Evolutionary conservation across 2,888 invertebrate species (phyloP).

Genomic region (Clistopyga incitator): DNA sequence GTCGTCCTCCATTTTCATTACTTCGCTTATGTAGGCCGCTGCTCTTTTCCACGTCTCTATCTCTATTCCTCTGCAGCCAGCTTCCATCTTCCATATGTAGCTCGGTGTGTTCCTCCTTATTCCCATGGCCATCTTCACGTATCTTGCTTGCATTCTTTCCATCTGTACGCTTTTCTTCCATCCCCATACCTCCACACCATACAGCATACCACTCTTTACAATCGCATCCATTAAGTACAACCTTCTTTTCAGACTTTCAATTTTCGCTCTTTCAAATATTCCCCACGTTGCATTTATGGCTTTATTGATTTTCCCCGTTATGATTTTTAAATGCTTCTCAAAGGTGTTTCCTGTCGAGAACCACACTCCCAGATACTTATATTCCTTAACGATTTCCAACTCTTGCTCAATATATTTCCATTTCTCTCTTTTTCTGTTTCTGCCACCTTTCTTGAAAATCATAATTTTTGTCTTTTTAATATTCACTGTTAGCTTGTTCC

Average conservation of each 20-base stretch:
- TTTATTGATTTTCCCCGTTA: conserved; percentile 2
- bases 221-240: neutral
- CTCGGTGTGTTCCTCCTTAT: conserved; percentile 15
- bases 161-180: conserved; percentile 16
- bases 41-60: conserved; percentile 18
- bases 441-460: conserved; percentile 12
- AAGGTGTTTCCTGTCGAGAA: conserved; percentile 20
- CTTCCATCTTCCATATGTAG: conserved; percentile 32
- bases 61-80: conserved; percentile 9
- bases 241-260: neutral
- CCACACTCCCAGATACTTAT: neutral
- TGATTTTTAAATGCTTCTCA: neutral
- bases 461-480: conserved; percentile 3
- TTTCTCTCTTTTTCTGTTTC: neutral
- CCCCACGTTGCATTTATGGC: conserved; percentile 13
- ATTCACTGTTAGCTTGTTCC: too few relatives aligned
- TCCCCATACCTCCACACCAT: conserved; percentile 18
- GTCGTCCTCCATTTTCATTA: neutral
- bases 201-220: conserved; percentile 21
- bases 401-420: neutral
- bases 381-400: neutral
- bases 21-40: conserved; percentile 1
- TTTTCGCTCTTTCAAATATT: neutral
- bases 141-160: conserved; percentile 3
- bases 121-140: conserved; percentile 24